Base-by-base conservation (phyloP, 2,113 vertebrate species). In the Oryzias javanicus region DNA sequence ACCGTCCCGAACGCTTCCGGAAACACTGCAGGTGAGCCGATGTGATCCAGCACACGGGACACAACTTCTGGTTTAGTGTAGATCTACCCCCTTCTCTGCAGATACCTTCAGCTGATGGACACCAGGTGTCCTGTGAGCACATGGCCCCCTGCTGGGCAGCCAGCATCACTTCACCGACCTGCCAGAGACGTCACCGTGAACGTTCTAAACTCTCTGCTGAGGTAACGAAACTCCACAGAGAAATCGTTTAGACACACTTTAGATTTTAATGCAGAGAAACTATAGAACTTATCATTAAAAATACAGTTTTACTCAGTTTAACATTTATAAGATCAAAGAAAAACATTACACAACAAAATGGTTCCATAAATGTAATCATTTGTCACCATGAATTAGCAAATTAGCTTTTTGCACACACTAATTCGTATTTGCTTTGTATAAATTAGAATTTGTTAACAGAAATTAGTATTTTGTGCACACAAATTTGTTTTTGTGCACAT, bases 191-290 rank as follows among this genome's bases (percentile, higher is more conserved):
- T 94, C 18, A 25, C 90, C 27, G 78, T 63, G 3, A 88, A 94
- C 22, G 18, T 84, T 35, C 87, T 97, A 48, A 55, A 78, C 19
- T 66, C 82, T 60, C 64, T 95, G 45, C 89, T 96, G 86, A 92
- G 93, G 96, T 98, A 74, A 49, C 4, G 42, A 10, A 8, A 35
- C 29, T 1, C 27, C 1, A 14, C 13, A n/a, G 19, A 45, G 24
- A 14, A 16, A 46, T 24, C 6, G 52, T 35, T 50, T 18, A 10
- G 35, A 8, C 12, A 35, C 1, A 4, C 41, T 22, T 20, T 20
- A 17, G 2, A 52, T 3, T 17, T n/a, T 4, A 18, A 47, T 8
- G 7, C n/a, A 47, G 6, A 3, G n/a, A 1, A 1, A 44, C 35
- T 35, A 35, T 35, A 35, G 35, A 35, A 35, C 1, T 35, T 8